phyloP scores from a whole-genome alignment of 35 echinoderm and acorn worm species.

The Heliocidaris tuberculata region DNA sequence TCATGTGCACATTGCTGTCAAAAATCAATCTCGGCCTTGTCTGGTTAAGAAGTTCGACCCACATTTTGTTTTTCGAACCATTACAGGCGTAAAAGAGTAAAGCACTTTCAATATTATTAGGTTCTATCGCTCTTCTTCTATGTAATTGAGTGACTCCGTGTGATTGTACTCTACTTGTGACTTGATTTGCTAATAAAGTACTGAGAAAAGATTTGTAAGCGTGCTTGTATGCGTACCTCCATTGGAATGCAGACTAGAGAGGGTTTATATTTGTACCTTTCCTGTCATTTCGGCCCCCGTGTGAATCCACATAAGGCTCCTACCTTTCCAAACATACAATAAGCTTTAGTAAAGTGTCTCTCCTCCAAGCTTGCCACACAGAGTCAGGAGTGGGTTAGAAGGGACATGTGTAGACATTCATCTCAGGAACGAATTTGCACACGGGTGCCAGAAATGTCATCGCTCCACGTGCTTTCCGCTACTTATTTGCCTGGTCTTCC shows the following conservation, averaged over 20 bases:
- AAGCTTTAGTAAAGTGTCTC: conserved; percentile 2
- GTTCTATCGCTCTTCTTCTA: not conserved
- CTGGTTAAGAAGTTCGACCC: not conserved
- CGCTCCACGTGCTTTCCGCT: conserved; percentile 27
- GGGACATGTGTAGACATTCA: conserved; percentile 20
- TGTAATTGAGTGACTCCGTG: conserved; percentile 8
- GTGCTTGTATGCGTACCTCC: not conserved
- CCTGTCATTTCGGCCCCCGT: conserved; percentile 32
- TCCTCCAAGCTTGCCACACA: not conserved
- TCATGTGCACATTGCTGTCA: not conserved
- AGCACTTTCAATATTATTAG: conserved; percentile 40
- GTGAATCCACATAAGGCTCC: not conserved
- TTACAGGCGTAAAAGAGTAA: not conserved
- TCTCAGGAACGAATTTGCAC: conserved; percentile 27
- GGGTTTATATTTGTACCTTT: conserved; percentile 30
- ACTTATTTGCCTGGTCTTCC: not conserved
- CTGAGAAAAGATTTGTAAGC: conserved; percentile 9
- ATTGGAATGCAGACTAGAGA: not conserved
- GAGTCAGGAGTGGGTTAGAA: not conserved
- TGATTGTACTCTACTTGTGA: conserved; percentile 40
- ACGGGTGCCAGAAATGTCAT: conserved; percentile 35
- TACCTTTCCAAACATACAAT: conserved; percentile 8
- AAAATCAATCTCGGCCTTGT: not conserved
- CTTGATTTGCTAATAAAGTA: conserved; percentile 27
- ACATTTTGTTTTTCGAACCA: conserved; percentile 10